Conservation (phyloP, 2,888 invertebrate genomes). For the Coleophora deauratella region DNA sequence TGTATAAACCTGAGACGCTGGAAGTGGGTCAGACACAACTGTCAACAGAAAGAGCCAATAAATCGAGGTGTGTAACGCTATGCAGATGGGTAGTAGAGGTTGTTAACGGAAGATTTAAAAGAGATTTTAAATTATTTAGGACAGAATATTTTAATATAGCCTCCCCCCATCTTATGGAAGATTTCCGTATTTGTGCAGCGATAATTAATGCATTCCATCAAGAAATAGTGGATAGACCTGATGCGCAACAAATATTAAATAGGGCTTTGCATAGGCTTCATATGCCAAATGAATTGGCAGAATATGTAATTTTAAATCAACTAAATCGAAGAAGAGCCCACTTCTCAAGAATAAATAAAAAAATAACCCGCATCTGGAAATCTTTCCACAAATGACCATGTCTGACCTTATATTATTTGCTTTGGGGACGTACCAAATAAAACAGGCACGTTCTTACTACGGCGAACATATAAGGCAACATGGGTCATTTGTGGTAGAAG, state of each 20-base stretch:
- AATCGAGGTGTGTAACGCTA: constrained; percentile 11
- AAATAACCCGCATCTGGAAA: background rate
- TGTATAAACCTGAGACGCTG: background rate
- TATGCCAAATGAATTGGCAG: background rate
- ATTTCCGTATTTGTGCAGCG: constrained; percentile 2
- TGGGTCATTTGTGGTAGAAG: constrained; percentile 1
- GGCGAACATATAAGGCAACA: constrained; percentile 13
- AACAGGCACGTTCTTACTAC: constrained; percentile 14
- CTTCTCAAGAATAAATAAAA: constrained; percentile 1
- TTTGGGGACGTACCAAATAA: constrained; percentile 11
- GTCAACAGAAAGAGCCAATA: constrained; percentile 11
- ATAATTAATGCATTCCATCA: constrained; percentile 7
- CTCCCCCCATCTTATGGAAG: background rate
- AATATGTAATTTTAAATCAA: constrained; percentile 1
- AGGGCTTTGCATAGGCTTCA: constrained; percentile 1
- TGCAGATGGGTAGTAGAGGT: constrained; percentile 13
- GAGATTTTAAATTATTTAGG: constrained; percentile 9
- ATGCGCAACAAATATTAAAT: constrained; percentile 7
- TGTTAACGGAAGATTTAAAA: constrained; percentile 11
- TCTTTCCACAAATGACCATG: constrained; percentile 3
- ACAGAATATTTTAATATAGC: constrained; percentile 10
- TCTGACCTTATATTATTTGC: constrained; percentile 6
- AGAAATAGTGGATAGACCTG: constrained; percentile 5
- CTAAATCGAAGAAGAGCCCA: constrained; percentile 1
- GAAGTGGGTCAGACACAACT: constrained; percentile 6